Percentiles rank a stretch among this genome's conserved stretches.
Evolutionary conservation across 2,113 vertebrate species (phyloP).

Genomic region (Odontophorus gujanensis): DNA sequence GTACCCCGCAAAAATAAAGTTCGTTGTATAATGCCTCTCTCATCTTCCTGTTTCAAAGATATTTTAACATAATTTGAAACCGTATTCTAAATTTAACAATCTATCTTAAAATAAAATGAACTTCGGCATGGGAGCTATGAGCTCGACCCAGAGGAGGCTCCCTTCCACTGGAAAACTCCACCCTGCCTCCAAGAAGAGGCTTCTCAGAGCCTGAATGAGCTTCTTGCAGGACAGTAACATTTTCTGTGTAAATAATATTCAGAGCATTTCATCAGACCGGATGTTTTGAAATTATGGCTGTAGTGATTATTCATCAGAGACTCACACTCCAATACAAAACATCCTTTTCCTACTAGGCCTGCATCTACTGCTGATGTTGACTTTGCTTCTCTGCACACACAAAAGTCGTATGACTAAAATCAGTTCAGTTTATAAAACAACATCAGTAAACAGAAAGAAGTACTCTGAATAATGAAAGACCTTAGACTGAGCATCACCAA

Average conservation of each 20-base stretch:
- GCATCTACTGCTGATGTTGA: not conserved
- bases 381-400: not conserved
- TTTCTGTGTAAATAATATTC: not conserved
- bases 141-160: not conserved
- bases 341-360: not conserved
- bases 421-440: not conserved
- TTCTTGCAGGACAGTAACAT: not conserved
- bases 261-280: not conserved
- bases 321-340: not conserved
- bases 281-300: not conserved
- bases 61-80: not conserved
- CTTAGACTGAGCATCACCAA: not conserved
- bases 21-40: not conserved
- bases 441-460: not conserved
- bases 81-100: not conserved
- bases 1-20: fast-evolving
- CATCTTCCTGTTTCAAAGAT: not conserved
- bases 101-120: not conserved
- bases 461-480: not conserved
- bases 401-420: not conserved
- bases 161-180: not conserved
- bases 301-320: not conserved
- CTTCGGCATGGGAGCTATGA: not conserved
- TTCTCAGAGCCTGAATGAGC: not conserved
- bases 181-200: not conserved